phyloP scores from a whole-genome alignment of 1,140 invertebrate genomes.

The Rhagoletis zephyria region DNA sequence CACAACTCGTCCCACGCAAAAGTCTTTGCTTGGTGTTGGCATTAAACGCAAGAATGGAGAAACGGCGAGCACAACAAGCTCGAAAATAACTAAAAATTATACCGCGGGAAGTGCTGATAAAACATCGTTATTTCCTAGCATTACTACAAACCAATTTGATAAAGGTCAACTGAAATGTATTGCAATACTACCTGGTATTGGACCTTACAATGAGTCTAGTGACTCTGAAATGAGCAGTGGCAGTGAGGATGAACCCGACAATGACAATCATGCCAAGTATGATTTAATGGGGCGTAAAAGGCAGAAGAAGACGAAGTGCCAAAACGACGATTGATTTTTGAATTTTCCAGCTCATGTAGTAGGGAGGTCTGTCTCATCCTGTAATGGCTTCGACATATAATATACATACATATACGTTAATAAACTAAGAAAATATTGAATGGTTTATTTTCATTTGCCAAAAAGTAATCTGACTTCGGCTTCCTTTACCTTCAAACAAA shows the following conservation, averaged over 20 bases:
- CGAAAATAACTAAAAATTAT: constrained; percentile 30
- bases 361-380: neutral
- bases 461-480: no score
- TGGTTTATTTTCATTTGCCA: no score
- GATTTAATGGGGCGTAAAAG: constrained; percentile 78
- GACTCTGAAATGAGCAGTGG: constrained; percentile 81
- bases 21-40: constrained; percentile 64
- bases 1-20: constrained; percentile 64
- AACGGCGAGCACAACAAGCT: constrained; percentile 36
- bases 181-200: constrained; percentile 84
- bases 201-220: constrained; percentile 82
- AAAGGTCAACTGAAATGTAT: constrained; percentile 78
- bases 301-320: constrained; percentile 70
- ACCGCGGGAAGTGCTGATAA: neutral
- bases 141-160: constrained; percentile 62
- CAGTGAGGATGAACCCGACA: constrained; percentile 73
- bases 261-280: constrained; percentile 67
- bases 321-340: constrained; percentile 58
- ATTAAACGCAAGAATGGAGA: constrained; percentile 79
- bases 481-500: no score
- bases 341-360: neutral
- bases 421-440: no score
- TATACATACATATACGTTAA: neutral
- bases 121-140: neutral
- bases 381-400: neutral